Evolutionary conservation across 2,888 invertebrate species (phyloP).

Genomic region (Cordilura impudica): DNA sequence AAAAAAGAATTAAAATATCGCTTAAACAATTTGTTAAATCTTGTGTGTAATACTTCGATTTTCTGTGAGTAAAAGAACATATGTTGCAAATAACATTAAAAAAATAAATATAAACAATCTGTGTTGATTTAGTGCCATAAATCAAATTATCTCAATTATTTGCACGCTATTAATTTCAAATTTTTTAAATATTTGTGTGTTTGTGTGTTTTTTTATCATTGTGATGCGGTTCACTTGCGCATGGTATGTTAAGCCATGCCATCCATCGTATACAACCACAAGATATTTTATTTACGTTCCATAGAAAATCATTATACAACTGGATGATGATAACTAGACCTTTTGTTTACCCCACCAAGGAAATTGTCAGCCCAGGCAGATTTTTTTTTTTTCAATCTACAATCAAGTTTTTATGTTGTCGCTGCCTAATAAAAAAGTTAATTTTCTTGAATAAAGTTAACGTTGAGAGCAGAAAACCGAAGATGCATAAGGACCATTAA

Average conservation of each 20-base stretch:
- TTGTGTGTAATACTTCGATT: neutral
- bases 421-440: conserved; percentile 20
- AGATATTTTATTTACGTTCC: neutral
- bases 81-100: conserved; percentile 34
- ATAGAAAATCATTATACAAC: conserved; percentile 17
- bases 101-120: conserved; percentile 44
- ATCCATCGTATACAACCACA: conserved; percentile 27
- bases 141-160: conserved; percentile 68
- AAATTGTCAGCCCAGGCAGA: neutral
- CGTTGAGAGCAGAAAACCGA: neutral
- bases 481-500: conserved; percentile 70
- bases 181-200: conserved; percentile 59
- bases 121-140: conserved; percentile 56
- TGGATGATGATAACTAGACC: conserved; percentile 18
- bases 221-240: conserved; percentile 45
- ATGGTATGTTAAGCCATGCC: conserved; percentile 12
- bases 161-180: conserved; percentile 68
- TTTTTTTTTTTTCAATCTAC: neutral
- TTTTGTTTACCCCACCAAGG: conserved; percentile 24
- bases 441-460: conserved; percentile 28
- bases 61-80: conserved; percentile 20
- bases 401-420: conserved; percentile 19
- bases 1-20: too few relatives aligned
- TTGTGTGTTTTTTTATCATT: conserved; percentile 25
- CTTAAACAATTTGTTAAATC: too few relatives aligned